phyloP scores from a whole-genome alignment of 2,888 invertebrate genomes.

The Chorisops tibialis region DNA sequence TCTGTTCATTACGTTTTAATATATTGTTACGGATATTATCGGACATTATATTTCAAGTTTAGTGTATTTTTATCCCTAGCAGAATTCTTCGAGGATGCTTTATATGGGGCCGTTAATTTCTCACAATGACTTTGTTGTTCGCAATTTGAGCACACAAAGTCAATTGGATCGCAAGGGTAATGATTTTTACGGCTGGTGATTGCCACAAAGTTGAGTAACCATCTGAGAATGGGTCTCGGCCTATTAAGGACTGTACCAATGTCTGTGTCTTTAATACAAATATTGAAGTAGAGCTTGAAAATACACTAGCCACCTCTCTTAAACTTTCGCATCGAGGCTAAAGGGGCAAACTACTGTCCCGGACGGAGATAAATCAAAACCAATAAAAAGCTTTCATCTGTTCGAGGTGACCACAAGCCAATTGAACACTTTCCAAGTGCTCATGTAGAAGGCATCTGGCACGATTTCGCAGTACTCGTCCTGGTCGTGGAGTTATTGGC shows the following conservation, averaged over 20 bases:
- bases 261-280: constrained; percentile 8
- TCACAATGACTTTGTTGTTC: constrained; percentile 25
- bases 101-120: constrained; percentile 27
- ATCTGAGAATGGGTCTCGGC: neutral
- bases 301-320: neutral
- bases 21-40: constrained; percentile 31
- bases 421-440: constrained; percentile 23
- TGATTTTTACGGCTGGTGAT: constrained; percentile 16
- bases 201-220: constrained; percentile 8
- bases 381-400: constrained; percentile 21
- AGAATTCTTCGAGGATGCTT: constrained; percentile 20
- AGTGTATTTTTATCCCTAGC: constrained; percentile 25
- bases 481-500: neutral
- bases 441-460: constrained; percentile 19
- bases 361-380: constrained; percentile 12
- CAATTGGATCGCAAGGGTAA: constrained; percentile 20
- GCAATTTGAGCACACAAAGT: constrained; percentile 21
- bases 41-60: constrained; percentile 30
- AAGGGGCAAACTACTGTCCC: neutral
- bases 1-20: constrained; percentile 29
- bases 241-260: constrained; percentile 5
- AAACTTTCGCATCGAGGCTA: neutral
- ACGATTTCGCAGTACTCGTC: neutral
- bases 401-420: constrained; percentile 20
- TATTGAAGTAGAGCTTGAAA: neutral